Percentiles rank a stretch among this genome's conserved stretches.
Evolutionary conservation across 1,140 invertebrate species (phyloP).

Genomic region (Bombus difficillimus): DNA sequence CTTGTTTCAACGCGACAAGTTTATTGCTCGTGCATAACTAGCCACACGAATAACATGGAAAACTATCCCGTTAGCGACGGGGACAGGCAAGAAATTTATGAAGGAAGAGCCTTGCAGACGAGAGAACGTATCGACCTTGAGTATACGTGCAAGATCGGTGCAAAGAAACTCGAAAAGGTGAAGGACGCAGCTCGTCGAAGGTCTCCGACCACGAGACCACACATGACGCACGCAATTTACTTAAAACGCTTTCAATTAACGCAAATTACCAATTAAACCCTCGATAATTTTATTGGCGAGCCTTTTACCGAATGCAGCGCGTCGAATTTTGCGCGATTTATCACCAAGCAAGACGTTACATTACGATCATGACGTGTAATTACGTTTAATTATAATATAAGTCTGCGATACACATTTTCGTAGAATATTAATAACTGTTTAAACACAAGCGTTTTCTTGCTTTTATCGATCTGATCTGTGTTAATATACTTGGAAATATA

Average conservation of each 20-base stretch:
- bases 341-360: not conserved
- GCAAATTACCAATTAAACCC: conserved; percentile 43
- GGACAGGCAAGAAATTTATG: conserved; percentile 26
- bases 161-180: conserved; percentile 52
- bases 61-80: conserved; percentile 15
- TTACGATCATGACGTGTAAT: conserved; percentile 5
- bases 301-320: not conserved
- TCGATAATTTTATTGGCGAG: conserved; percentile 15
- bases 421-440: not conserved
- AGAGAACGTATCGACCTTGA: conserved; percentile 61
- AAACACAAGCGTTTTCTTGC: too few relatives aligned
- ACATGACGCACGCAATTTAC: conserved; percentile 24
- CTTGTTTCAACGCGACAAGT: not conserved
- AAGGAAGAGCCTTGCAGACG: conserved; percentile 57
- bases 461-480: not conserved
- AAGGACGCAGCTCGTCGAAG: conserved; percentile 52
- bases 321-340: conserved; percentile 26
- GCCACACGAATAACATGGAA: not conserved
- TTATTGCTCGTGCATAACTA: not conserved
- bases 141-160: conserved; percentile 6
- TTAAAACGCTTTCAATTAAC: conserved; percentile 46
- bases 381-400: not conserved
- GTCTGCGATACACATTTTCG: not conserved
- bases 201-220: conserved; percentile 24
- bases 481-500: too few relatives aligned